Evolutionary conservation across 2,113 vertebrate genomes (phyloP).

Genomic region (Lophura nycthemera): DNA sequence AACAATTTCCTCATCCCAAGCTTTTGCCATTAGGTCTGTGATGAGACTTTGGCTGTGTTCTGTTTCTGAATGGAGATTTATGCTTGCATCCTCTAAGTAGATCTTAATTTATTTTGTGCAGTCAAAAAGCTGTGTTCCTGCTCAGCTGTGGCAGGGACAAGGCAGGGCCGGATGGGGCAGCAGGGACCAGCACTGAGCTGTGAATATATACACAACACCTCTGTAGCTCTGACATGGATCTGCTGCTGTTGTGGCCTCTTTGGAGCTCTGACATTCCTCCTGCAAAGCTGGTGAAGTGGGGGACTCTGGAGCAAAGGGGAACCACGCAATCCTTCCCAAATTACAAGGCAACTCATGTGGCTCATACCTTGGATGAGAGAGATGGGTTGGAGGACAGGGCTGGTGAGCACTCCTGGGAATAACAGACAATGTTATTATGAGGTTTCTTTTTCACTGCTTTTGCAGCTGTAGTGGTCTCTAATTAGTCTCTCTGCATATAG

Average conservation of each 20-base stretch:
- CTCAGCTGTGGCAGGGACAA: background rate
- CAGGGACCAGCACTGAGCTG: accelerated
- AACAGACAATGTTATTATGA: background rate
- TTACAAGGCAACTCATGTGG: background rate
- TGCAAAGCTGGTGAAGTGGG: background rate
- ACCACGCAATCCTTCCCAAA: background rate
- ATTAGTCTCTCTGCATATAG: background rate
- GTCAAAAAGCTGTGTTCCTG: background rate
- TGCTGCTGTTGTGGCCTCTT: background rate
- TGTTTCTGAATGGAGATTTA: background rate
- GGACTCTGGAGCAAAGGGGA: background rate
- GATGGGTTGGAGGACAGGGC: background rate
- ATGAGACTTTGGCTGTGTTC: background rate
- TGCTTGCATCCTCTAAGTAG: accelerated
- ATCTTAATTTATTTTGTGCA: background rate
- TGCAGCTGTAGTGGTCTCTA: background rate
- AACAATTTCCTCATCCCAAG: background rate
- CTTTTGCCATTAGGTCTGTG: background rate
- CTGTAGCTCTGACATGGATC: accelerated
- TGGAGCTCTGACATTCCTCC: background rate
- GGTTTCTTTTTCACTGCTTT: background rate
- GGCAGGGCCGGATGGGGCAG: background rate
- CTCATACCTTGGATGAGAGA: background rate
- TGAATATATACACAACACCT: background rate
- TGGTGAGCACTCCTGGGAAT: background rate